phyloP scores from a whole-genome alignment of 1,140 invertebrate species.

The Gerris buenoi region DNA sequence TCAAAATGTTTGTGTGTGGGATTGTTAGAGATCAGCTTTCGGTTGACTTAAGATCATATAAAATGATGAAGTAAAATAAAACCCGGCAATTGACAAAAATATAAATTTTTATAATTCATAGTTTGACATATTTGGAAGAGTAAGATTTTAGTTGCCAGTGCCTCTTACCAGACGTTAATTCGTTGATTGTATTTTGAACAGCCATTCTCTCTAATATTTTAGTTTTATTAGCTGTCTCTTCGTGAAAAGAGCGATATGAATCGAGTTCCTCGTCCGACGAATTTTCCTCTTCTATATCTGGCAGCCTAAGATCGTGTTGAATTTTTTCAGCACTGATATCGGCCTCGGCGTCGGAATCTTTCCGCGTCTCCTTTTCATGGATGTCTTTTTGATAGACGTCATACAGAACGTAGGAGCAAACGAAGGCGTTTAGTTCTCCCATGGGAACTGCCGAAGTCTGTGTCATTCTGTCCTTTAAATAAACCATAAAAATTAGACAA shows the following conservation, averaged over 20 bases:
- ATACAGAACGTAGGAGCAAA: slow-evolving; percentile 77
- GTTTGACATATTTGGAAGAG: too few species aligned
- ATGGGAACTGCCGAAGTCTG: slow-evolving; percentile 77
- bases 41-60: too few species aligned
- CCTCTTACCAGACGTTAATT: slow-evolving; percentile 73
- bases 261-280: not conserved
- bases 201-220: slow-evolving; percentile 83
- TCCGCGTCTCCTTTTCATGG: slow-evolving; percentile 51
- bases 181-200: slow-evolving; percentile 85
- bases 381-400: slow-evolving; percentile 71
- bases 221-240: slow-evolving; percentile 39
- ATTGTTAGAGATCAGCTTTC: too few species aligned
- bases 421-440: slow-evolving; percentile 54
- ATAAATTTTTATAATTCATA: too few species aligned
- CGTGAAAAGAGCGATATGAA: slow-evolving; percentile 29
- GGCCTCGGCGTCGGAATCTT: slow-evolving; percentile 47
- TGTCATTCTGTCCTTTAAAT: slow-evolving; percentile 31
- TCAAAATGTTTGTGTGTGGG: too few species aligned
- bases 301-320: slow-evolving; percentile 23
- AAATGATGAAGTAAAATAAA: too few species aligned
- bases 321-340: slow-evolving; percentile 25
- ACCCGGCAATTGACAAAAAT: too few species aligned
- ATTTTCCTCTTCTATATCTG: not conserved
- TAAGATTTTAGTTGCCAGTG: too few species aligned
- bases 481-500: too few species aligned